phyloP scores from a whole-genome alignment of 2,113 vertebrate genomes.

The Corydoras maculifer region DNA sequence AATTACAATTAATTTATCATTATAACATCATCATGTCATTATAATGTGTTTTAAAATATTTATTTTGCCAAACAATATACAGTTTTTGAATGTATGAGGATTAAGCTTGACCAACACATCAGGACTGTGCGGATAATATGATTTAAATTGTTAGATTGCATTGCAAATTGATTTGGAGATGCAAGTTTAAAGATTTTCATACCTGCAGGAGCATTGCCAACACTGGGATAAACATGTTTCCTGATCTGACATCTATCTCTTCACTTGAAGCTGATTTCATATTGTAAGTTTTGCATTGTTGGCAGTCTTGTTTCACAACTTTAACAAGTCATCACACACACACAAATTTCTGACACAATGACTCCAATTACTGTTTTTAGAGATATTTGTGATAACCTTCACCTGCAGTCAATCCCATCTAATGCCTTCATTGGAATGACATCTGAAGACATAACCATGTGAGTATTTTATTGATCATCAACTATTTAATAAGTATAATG shows the following conservation, averaged over 20 bases:
- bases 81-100: too few relatives aligned
- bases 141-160: not conserved
- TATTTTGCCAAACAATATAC: too few relatives aligned
- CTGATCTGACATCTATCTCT: slow-evolving; percentile 74
- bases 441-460: slow-evolving; percentile 75
- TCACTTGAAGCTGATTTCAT: slow-evolving; percentile 76
- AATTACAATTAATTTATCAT: too few relatives aligned
- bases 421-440: slow-evolving; percentile 78
- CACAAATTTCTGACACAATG: not conserved
- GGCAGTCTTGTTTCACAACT: not conserved
- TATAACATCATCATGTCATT: too few relatives aligned
- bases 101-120: too few relatives aligned
- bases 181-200: slow-evolving; percentile 1
- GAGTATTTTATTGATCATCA: slow-evolving; percentile 51
- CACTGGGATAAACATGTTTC: slow-evolving; percentile 74
- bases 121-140: too few relatives aligned
- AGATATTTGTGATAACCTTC: slow-evolving; percentile 81
- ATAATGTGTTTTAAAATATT: too few relatives aligned
- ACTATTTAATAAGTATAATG: not conserved
- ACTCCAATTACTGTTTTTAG: slow-evolving; percentile 48
- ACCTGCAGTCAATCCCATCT: slow-evolving; percentile 70
- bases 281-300: slow-evolving; percentile 67
- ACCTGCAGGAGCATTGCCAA: slow-evolving; percentile 78
- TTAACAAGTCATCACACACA: not conserved
- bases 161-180: not conserved